phyloP scores from a whole-genome alignment of 2,797 vertebrate genomes.

The Xenentodon cancila region DNA sequence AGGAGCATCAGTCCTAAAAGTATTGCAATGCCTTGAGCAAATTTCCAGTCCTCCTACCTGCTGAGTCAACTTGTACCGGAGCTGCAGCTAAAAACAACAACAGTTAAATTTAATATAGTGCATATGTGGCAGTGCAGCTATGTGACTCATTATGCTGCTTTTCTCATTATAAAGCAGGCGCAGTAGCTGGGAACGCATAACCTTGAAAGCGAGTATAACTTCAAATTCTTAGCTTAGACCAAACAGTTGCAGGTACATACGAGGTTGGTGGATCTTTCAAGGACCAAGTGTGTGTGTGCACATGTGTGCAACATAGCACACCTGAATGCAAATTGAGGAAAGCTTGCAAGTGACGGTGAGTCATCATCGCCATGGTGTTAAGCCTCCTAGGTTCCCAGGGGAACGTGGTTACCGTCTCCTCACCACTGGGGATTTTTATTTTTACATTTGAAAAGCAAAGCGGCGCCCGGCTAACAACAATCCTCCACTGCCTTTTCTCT shows the following conservation, averaged over 20 bases:
- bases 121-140: not conserved
- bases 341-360: slow-evolving; percentile 64
- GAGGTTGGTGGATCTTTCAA: slow-evolving; percentile 31
- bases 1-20: not conserved
- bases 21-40: slow-evolving; percentile 6
- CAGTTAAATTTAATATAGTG: not conserved
- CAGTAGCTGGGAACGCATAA: not conserved
- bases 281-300: slow-evolving; percentile 14
- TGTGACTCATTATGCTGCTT: not conserved
- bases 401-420: slow-evolving; percentile 71
- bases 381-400: slow-evolving; percentile 67
- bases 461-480: slow-evolving; percentile 59
- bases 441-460: slow-evolving; percentile 80
- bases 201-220: slow-evolving; percentile 8
- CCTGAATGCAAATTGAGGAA: slow-evolving; percentile 67
- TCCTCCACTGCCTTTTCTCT: slow-evolving; percentile 47
- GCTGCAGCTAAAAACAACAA: slow-evolving; percentile 20
- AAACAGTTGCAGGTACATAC: slow-evolving; percentile 26
- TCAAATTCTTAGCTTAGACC: slow-evolving; percentile 26
- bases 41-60: not conserved
- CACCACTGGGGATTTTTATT: slow-evolving; percentile 73
- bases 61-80: slow-evolving; percentile 5
- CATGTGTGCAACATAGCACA: slow-evolving; percentile 51
- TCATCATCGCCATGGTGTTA: slow-evolving; percentile 76
- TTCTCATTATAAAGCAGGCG: slow-evolving; percentile 3